phyloP scores from a whole-genome alignment of 2,113 vertebrate species.

The Nyctibius bracteatus region DNA sequence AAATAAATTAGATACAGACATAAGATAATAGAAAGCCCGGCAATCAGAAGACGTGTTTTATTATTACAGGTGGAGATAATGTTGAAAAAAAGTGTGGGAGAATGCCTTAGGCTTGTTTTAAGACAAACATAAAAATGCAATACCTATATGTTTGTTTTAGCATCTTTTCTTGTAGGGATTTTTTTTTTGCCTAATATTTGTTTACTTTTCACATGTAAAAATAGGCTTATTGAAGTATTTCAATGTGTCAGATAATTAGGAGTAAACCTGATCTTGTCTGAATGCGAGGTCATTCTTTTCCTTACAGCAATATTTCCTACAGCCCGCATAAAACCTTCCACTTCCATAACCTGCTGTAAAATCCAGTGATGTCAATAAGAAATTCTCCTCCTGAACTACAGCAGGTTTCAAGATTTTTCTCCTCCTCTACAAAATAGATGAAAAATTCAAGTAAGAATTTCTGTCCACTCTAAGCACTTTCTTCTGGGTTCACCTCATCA shows the following conservation, averaged over 20 bases:
- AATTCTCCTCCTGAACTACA: not conserved
- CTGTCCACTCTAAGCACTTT: not conserved
- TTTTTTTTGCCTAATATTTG: not conserved
- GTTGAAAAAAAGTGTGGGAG: slow-evolving; percentile 81
- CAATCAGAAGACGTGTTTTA: slow-evolving; percentile 86
- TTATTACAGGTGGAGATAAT: slow-evolving; percentile 91
- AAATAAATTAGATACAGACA: slow-evolving; percentile 86
- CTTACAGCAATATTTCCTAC: not conserved
- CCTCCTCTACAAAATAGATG: not conserved
- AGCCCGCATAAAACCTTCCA: not conserved
- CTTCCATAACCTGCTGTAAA: not conserved
- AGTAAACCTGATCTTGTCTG: not conserved
- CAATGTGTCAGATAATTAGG: not conserved
- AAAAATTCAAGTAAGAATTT: not conserved
- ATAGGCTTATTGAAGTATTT: not conserved
- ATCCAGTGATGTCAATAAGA: not conserved
- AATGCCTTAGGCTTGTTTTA: slow-evolving; percentile 75
- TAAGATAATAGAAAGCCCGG: slow-evolving; percentile 79
- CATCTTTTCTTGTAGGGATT: not conserved
- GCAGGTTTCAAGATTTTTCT: not conserved
- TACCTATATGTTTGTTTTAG: slow-evolving; percentile 50
- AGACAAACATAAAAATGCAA: slow-evolving; percentile 50
- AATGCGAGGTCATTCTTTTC: not conserved
- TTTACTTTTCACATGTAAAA: not conserved
- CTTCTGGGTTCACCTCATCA: not conserved